Conservation (phyloP, 2,113 vertebrate genomes). For the Sander vitreus region DNA sequence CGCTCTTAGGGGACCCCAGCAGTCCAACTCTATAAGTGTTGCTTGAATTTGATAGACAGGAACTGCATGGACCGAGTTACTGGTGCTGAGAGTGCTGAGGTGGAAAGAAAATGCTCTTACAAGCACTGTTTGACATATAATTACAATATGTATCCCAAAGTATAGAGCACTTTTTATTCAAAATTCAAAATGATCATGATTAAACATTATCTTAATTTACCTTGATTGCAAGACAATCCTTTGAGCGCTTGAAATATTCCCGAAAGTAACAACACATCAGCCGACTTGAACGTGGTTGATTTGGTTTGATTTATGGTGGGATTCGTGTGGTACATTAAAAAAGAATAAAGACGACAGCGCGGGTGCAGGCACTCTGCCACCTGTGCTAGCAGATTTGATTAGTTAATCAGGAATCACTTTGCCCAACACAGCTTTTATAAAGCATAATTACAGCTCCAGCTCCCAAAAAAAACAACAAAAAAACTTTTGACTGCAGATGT, state of each 20-base stretch:
- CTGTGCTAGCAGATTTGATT: slow-evolving; percentile 75
- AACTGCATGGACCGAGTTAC: slow-evolving; percentile 39
- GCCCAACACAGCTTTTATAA: slow-evolving; percentile 59
- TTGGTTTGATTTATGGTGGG: slow-evolving; percentile 52
- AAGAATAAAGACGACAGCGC: slow-evolving; percentile 38
- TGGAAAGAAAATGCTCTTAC: slow-evolving; percentile 9
- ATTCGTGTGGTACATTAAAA: slow-evolving; percentile 26
- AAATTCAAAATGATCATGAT: slow-evolving; percentile 60
- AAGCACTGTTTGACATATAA: slow-evolving; percentile 30
- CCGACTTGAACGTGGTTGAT: slow-evolving; percentile 38
- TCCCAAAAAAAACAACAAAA: slow-evolving; percentile 23
- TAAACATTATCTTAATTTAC: slow-evolving; percentile 63
- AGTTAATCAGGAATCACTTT: slow-evolving; percentile 76
- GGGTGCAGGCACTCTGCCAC: slow-evolving; percentile 69
- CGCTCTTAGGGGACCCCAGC: slow-evolving; percentile 68
- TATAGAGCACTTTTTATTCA: slow-evolving; percentile 24
- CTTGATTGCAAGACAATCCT: slow-evolving; percentile 60
- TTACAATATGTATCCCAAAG: slow-evolving; percentile 32
- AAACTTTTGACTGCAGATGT: slow-evolving; percentile 59
- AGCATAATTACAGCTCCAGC: slow-evolving; percentile 62
- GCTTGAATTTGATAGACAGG: slow-evolving; percentile 71
- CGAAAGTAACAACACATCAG: slow-evolving; percentile 1
- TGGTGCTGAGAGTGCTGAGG: slow-evolving; percentile 35
- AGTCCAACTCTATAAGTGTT: slow-evolving; percentile 69
- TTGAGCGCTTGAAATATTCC: neutral